Conservation (phyloP, 1,140 invertebrate species). For the Drosophila serrata region DNA sequence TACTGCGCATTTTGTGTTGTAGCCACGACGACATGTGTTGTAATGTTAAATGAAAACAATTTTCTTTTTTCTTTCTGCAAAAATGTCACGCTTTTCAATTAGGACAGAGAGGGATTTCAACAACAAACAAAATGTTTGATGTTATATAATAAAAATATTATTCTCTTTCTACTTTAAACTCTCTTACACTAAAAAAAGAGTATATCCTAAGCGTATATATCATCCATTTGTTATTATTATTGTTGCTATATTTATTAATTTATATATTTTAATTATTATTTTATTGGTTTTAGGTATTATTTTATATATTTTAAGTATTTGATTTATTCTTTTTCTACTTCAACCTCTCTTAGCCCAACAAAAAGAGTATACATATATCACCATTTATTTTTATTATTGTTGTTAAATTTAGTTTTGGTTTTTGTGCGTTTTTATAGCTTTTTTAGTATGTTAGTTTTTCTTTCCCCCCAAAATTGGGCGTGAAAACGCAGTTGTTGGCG, state of each 20-base stretch:
- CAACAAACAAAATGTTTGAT: not conserved
- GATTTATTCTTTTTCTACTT: too few relatives aligned
- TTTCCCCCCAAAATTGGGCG: conserved; percentile 45
- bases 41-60: conserved; percentile 15
- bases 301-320: not conserved
- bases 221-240: too few relatives aligned
- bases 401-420: not conserved
- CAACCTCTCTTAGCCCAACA: not conserved
- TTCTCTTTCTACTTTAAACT: too few relatives aligned
- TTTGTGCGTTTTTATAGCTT: conserved; percentile 22
- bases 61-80: not conserved
- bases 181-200: too few relatives aligned
- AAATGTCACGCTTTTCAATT: conserved; percentile 15
- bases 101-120: not conserved
- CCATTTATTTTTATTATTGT: conserved; percentile 3
- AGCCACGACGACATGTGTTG: conserved; percentile 2
- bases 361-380: not conserved
- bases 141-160: too few relatives aligned
- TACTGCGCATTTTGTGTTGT: conserved; percentile 7
- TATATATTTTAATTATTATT: not conserved
- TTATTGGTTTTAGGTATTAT: not conserved
- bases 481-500: conserved; percentile 27
- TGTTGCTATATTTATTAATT: too few relatives aligned
- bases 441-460: conserved; percentile 6
- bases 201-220: too few relatives aligned